These are phyloP conservation scores for Acanthosepion pharaonis DNA, from an alignment of 2,888 invertebrate species.

Conservation along the genomic window DNA sequence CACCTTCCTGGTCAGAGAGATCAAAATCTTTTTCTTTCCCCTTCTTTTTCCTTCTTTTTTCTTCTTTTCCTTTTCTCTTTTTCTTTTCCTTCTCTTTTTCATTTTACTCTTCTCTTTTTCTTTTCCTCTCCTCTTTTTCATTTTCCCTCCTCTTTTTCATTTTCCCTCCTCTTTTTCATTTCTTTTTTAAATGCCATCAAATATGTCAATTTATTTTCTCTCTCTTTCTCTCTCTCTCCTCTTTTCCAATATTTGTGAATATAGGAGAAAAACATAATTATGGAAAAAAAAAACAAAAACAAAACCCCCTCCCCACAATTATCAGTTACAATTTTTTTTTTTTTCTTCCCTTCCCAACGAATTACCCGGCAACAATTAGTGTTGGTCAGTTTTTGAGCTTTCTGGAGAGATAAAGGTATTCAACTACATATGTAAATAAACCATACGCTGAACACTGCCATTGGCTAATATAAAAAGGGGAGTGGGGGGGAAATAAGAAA, in stretches of 20 bases:
- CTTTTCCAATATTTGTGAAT: neutral
- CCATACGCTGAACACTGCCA: conserved; percentile 2
- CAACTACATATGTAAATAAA: neutral
- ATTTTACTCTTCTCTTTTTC: neutral
- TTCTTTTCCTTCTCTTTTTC: neutral
- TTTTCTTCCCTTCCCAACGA: neutral
- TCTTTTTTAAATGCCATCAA: neutral
- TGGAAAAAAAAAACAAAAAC: neutral
- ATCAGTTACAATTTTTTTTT: neutral
- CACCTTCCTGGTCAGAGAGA: neutral
- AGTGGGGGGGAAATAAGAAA: neutral
- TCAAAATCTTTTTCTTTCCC: neutral
- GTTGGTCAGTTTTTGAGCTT: conserved; percentile 23
- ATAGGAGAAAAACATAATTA: neutral
- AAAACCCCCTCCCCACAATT: neutral
- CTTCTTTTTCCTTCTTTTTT: neutral
- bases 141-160: neutral
- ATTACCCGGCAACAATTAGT: neutral
- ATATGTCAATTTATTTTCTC: neutral
- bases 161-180: no score
- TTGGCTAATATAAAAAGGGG: neutral
- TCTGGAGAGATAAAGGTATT: neutral
- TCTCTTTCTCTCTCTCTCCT: neutral
- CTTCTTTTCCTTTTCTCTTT: no score
- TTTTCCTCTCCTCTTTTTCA: neutral